phyloP scores from a whole-genome alignment of 35 echinoderm and acorn worm species.

The Lytechinus variegatus region DNA sequence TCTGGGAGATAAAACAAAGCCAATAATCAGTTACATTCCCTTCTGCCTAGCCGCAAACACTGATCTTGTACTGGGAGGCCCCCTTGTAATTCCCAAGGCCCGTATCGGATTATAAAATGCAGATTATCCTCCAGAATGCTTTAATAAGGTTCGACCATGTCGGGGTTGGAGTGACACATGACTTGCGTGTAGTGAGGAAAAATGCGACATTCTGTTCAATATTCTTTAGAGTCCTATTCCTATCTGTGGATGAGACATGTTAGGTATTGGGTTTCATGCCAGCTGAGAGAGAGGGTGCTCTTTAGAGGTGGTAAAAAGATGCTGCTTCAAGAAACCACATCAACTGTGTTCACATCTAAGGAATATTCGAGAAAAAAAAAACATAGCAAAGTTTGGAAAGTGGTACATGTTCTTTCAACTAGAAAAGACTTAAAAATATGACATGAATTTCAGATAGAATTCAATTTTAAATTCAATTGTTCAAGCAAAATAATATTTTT shows the following conservation, averaged over 20 bases:
- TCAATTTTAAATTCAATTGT: no score
- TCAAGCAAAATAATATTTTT: no score
- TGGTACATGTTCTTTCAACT: no score
- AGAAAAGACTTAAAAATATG: not conserved
- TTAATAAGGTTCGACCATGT: not conserved
- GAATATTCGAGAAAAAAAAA: not conserved
- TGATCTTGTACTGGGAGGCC: not conserved
- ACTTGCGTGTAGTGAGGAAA: not conserved
- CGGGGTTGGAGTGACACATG: not conserved
- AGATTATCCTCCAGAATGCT: not conserved
- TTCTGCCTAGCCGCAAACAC: not conserved
- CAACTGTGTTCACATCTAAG: not conserved
- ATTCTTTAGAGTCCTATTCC: not conserved
- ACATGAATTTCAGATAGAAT: not conserved
- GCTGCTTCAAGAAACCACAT: not conserved
- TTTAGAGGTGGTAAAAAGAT: not conserved
- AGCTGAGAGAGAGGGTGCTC: conserved; percentile 3
- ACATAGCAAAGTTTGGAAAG: not conserved
- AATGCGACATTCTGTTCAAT: not conserved
- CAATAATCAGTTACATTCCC: not conserved
- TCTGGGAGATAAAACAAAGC: not conserved
- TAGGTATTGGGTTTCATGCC: not conserved
- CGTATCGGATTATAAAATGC: not conserved
- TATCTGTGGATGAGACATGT: not conserved
- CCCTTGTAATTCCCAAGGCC: not conserved